phyloP scores from a whole-genome alignment of 2,888 invertebrate species.

The Tholera decimalis region DNA sequence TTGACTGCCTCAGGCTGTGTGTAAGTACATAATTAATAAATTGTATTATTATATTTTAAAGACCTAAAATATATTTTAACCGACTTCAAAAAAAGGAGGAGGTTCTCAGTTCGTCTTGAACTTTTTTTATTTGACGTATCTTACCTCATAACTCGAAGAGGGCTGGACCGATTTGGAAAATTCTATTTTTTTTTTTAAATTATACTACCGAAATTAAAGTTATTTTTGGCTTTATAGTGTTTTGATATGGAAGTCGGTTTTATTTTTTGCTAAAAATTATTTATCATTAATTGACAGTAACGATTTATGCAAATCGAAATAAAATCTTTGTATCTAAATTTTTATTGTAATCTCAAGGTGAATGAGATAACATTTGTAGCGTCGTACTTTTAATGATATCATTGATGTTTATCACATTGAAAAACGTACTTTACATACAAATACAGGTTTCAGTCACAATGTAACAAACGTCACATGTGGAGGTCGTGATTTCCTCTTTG shows the following conservation, averaged over 20 bases:
- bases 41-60: not conserved
- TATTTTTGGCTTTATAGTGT: no score
- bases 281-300: not conserved
- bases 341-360: conserved; percentile 63
- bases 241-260: no score
- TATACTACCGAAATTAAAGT: no score
- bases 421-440: conserved; percentile 34
- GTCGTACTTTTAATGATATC: conserved; percentile 47
- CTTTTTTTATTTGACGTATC: no score
- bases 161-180: no score
- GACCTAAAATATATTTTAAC: no score
- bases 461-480: conserved; percentile 30
- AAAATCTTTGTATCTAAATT: conserved; percentile 31
- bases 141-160: no score
- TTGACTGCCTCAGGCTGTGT: no score
- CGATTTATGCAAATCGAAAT: conserved; percentile 17
- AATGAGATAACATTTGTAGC: conserved; percentile 61
- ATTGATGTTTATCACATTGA: conserved; percentile 58
- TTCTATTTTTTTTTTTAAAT: no score
- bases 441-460: conserved; percentile 42
- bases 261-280: not conserved
- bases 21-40: no score
- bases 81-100: no score
- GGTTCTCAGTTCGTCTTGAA: no score
- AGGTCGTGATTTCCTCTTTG: conserved; percentile 53